Percentiles rank a stretch among this genome's conserved stretches.
Conservation (phyloP, 2,797 vertebrate species). For the Bovichtus diacanthus region DNA sequence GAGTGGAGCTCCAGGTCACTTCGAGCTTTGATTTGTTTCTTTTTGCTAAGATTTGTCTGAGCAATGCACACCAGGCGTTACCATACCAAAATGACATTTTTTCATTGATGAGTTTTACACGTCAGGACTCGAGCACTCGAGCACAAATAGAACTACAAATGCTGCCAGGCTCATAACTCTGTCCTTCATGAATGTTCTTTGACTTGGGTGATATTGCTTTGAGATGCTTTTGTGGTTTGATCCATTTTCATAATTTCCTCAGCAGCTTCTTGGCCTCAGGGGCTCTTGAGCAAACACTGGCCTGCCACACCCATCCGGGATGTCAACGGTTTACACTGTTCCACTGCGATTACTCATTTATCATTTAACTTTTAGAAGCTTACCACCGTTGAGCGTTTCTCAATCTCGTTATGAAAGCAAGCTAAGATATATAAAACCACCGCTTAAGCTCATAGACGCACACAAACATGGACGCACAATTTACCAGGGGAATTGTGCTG, state of each 20-base stretch:
- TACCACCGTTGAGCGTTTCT: neutral
- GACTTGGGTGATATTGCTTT: constrained; percentile 25
- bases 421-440: constrained; percentile 39
- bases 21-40: neutral
- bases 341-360: neutral
- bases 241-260: constrained; percentile 42
- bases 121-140: constrained; percentile 41
- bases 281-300: constrained; percentile 6
- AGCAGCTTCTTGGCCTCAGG: neutral
- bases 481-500: constrained; percentile 69
- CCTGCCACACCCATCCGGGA: constrained; percentile 1
- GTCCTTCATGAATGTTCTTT: neutral
- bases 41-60: constrained; percentile 1
- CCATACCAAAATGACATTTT: constrained; percentile 11
- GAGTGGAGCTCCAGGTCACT: constrained; percentile 11
- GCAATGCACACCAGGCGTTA: constrained; percentile 6
- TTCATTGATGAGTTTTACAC: constrained; percentile 34
- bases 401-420: constrained; percentile 13
- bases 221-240: constrained; percentile 35
- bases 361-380: constrained; percentile 9
- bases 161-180: constrained; percentile 15
- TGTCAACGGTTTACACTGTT: constrained; percentile 2
- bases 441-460: constrained; percentile 24
- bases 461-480: constrained; percentile 43
- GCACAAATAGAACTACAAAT: constrained; percentile 15